phyloP scores from a whole-genome alignment of 2,797 vertebrate genomes.

The Argya squamiceps region DNA sequence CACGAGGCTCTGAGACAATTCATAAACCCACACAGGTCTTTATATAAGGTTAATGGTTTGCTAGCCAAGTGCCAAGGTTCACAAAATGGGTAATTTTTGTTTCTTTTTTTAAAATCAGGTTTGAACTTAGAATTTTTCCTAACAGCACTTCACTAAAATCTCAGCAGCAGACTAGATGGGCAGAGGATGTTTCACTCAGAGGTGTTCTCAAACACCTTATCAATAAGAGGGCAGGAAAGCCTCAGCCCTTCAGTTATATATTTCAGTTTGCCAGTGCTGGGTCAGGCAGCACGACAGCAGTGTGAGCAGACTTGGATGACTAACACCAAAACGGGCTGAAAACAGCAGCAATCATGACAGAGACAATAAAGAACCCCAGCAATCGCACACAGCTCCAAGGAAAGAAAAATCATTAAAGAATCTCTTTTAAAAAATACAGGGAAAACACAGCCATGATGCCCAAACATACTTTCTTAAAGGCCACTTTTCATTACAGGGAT shows the following conservation, averaged over 20 bases:
- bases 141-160: neutral
- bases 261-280: neutral
- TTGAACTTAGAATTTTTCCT: neutral
- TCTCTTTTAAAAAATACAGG: rapidly evolving
- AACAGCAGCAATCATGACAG: constrained; percentile 21
- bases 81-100: neutral
- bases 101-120: neutral
- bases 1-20: neutral
- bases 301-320: neutral
- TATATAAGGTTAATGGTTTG: constrained; percentile 23
- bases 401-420: neutral
- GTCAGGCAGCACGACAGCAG: constrained; percentile 10
- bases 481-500: neutral
- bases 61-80: constrained; percentile 16
- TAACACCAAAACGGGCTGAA: neutral
- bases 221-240: neutral
- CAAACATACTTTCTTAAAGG: neutral
- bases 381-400: neutral
- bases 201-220: neutral
- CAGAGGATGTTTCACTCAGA: neutral
- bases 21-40: neutral
- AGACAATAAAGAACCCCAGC: constrained; percentile 14
- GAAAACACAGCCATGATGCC: neutral
- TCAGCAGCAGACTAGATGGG: neutral
- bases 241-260: neutral